Conservation (phyloP, 2,888 invertebrate species). For the Salpingus planirostris region DNA sequence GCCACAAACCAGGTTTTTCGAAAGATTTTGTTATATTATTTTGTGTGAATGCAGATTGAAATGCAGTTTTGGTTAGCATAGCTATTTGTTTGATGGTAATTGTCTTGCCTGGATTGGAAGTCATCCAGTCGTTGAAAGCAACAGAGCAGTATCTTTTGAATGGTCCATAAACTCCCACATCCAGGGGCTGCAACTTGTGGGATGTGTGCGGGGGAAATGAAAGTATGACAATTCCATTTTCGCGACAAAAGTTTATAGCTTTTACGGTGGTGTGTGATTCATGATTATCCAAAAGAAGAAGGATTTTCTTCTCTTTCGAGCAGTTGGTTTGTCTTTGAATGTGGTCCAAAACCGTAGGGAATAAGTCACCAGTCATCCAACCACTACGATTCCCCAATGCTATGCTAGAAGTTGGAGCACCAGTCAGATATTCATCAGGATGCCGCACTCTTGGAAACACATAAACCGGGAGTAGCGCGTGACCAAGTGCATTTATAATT, state of each 20-base stretch:
- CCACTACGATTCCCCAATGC: conserved; percentile 10
- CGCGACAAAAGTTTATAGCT: conserved; percentile 26
- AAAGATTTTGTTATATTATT: conserved; percentile 19
- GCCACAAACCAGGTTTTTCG: conserved; percentile 19
- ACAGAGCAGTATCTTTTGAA: conserved; percentile 24
- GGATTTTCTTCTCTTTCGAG: conserved; percentile 19
- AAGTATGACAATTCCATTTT: conserved; percentile 29
- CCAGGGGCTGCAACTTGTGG: conserved; percentile 29
- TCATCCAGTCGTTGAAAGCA: conserved; percentile 11
- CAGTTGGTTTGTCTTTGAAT: conserved; percentile 15
- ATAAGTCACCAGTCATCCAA: conserved; percentile 16
- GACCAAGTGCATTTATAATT: conserved; percentile 16
- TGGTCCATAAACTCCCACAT: conserved; percentile 23
- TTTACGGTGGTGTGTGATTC: conserved; percentile 27
- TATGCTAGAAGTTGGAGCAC: conserved; percentile 11
- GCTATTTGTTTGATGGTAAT: conserved; percentile 17
- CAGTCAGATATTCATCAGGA: conserved; percentile 11
- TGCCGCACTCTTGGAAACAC: conserved; percentile 14
- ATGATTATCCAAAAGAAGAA: conserved; percentile 28
- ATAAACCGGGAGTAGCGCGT: conserved; percentile 15
- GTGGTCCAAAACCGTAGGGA: conserved; percentile 23
- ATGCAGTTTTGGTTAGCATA: conserved; percentile 13
- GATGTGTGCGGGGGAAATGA: conserved; percentile 31
- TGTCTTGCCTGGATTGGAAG: conserved; percentile 21
- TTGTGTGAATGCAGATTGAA: conserved; percentile 7